Evolutionary conservation across 2,113 vertebrate genomes (phyloP), one percentile per base, ranked within the genome.

Genomic region (Menura novaehollandiae): DNA sequence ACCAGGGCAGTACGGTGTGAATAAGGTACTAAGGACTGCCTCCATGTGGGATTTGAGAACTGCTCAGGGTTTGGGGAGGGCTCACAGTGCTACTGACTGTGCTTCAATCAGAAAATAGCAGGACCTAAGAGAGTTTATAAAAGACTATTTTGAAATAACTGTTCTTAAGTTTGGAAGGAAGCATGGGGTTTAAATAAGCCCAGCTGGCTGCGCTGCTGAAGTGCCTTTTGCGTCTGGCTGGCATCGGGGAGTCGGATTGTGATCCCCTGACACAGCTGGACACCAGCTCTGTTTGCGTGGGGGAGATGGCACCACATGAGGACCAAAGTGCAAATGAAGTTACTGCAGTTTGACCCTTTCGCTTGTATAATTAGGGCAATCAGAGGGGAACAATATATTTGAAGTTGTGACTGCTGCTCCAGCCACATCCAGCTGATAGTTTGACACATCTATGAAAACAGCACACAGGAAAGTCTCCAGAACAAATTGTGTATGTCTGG

Each of bases 371-470:
- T 91, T 76, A 95, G 21, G 72, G 68, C 49, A 72, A 87, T 46
- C 77, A 79, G 30, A 88, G 87, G 47, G 63, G 47, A 91, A 32
- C 55, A 72, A 89, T 76, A 55, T 28, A 75, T 49, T 59, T 30
- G n/a, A 76, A 85, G 81, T 51, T 46, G 60, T 52, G 55, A 82
- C 26, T 85, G 79, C 75, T 89, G 89, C 68, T 88, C 41, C 52
- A 90, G 59, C 14, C 51, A 39, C 62, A 76, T 89, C 69, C 76
- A 95, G 79, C 83, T 85, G 93, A 77, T 73, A 81, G 85, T 69
- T 89, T 43, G 51, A 26, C 52, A 77, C 52, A 37, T 95, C 93
- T 64, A 66, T 52, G 66, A 90, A 85, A 94, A 95, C 82, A 93
- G 82, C 27, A 0, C 35, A 35, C 60, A 22, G 80, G 68, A 55